These are phyloP conservation scores for Dreissena rostriformis DNA, from an alignment of 1,140 invertebrate species.

Conservation along the genomic window DNA sequence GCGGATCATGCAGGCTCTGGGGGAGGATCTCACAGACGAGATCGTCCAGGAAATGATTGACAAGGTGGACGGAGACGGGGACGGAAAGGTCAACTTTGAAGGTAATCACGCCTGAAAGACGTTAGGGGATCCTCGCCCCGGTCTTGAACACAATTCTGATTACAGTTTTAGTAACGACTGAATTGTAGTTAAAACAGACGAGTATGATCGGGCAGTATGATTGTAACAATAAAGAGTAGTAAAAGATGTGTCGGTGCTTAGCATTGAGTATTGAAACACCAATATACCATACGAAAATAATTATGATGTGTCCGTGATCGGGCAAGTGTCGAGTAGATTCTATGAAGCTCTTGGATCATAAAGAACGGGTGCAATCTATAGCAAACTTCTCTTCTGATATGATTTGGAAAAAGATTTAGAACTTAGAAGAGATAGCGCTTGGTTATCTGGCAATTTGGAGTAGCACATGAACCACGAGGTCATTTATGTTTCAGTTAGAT, in stretches of 20 bases:
- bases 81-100: constrained; percentile 52
- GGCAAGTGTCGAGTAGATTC: too few species aligned
- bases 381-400: too few species aligned
- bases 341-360: too few species aligned
- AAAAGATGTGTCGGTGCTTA: too few species aligned
- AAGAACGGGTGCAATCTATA: too few species aligned
- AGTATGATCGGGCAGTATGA: neutral
- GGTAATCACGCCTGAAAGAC: constrained; percentile 11
- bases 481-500: neutral
- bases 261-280: too few species aligned
- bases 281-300: too few species aligned
- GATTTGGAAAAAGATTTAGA: neutral
- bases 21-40: constrained; percentile 38
- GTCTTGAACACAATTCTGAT: neutral
- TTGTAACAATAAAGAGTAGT: neutral
- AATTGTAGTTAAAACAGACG: neutral
- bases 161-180: neutral
- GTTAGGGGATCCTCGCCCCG: neutral
- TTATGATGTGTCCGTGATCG: too few species aligned
- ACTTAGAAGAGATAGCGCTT: neutral
- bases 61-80: constrained; percentile 48
- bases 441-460: neutral
- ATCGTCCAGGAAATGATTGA: constrained; percentile 42
- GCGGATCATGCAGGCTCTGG: constrained; percentile 47
- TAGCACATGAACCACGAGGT: neutral